These are phyloP conservation scores for Pogonomyrmex californicus DNA, from an alignment of 1,140 invertebrate genomes.

Conservation along the genomic window DNA sequence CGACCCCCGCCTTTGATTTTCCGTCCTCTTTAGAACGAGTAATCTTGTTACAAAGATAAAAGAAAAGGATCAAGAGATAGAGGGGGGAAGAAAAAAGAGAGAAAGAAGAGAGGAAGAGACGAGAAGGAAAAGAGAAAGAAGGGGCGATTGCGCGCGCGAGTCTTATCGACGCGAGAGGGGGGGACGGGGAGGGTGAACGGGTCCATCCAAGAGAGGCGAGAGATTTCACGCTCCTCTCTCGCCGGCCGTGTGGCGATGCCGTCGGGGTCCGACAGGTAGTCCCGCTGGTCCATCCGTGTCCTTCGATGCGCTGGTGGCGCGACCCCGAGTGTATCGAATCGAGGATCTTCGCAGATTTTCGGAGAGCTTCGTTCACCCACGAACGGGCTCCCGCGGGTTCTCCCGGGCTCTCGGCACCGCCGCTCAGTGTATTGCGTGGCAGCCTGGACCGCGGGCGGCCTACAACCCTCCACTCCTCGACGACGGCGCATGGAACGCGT, in stretches of 20 bases:
- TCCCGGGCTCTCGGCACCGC: slow-evolving; percentile 71
- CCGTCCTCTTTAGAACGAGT: slow-evolving; percentile 6
- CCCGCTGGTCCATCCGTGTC: slow-evolving; percentile 61
- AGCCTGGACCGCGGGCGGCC: slow-evolving; percentile 74
- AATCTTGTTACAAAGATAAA: slow-evolving; percentile 10
- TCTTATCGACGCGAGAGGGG: not conserved
- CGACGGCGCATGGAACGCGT: slow-evolving; percentile 56
- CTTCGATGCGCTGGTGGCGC: slow-evolving; percentile 67
- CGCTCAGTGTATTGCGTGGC: slow-evolving; percentile 75
- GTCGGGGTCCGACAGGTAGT: slow-evolving; percentile 55
- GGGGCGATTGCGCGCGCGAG: not conserved
- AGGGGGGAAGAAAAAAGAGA: not conserved
- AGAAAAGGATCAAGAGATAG: not conserved
- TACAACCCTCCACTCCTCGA: slow-evolving; percentile 56
- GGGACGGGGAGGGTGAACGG: not conserved
- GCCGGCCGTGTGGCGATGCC: not conserved
- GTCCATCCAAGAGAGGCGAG: slow-evolving; percentile 14
- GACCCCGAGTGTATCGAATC: slow-evolving; percentile 80
- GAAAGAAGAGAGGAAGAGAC: not conserved
- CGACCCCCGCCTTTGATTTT: not conserved
- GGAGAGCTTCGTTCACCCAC: slow-evolving; percentile 78
- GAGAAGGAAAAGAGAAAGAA: not conserved
- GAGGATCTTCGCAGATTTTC: slow-evolving; percentile 85
- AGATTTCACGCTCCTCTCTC: slow-evolving; percentile 19
- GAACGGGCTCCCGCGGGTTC: slow-evolving; percentile 70